Evolutionary conservation across 2,113 vertebrate genomes (phyloP).

Genomic region (Cyphomyrus discorhynchus): DNA sequence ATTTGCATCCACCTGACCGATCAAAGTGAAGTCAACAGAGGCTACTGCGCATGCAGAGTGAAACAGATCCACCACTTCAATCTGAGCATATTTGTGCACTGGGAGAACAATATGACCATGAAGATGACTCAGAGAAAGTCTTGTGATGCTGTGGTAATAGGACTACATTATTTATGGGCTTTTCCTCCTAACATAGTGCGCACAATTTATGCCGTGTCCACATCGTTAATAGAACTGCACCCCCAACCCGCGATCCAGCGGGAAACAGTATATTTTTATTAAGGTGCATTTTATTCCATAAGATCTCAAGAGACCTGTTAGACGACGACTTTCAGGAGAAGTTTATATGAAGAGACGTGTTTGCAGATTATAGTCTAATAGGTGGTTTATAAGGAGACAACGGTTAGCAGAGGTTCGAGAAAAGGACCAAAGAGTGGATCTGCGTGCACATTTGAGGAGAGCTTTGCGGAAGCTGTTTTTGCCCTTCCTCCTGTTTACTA

Average conservation of each 20-base stretch:
- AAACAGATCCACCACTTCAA: not conserved
- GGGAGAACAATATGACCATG: not conserved
- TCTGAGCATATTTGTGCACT: not conserved
- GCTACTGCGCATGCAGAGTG: not conserved
- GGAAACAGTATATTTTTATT: not conserved
- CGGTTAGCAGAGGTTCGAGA: not conserved
- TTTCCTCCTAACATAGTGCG: not conserved
- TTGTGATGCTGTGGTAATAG: not conserved
- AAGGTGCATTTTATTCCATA: not conserved
- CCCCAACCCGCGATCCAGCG: not conserved
- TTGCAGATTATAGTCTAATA: not conserved
- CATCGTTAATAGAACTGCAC: not conserved
- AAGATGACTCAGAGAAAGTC: not conserved
- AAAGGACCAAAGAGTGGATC: not conserved
- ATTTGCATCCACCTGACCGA: conserved; percentile 13
- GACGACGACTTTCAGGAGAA: not conserved
- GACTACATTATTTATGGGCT: not conserved
- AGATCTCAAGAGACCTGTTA: not conserved
- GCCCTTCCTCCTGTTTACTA: not conserved
- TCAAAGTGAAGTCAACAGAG: conserved; percentile 8
- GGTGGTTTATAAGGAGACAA: not conserved
- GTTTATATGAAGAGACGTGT: not conserved
- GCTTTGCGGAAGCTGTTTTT: not conserved
- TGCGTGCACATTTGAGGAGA: not conserved
- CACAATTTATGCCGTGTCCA: not conserved